Conservation (phyloP, 64 coral and sea anemone genomes). For the Astreopora myriophthalma region DNA sequence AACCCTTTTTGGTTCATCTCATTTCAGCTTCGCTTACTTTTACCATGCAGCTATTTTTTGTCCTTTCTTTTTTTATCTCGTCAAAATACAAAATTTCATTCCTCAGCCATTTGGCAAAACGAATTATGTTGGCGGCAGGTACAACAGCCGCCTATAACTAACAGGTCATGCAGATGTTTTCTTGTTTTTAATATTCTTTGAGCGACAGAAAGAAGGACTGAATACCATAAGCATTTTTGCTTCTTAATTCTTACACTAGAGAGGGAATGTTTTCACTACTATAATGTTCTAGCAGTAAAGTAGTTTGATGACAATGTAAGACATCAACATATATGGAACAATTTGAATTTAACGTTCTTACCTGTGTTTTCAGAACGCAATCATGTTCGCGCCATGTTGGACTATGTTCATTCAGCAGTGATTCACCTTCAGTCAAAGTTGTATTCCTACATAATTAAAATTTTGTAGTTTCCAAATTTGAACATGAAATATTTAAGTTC, state of each 20-base stretch:
- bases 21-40: no score
- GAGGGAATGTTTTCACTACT: no score
- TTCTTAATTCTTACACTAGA: background rate
- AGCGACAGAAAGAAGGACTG: no score
- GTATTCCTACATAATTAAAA: conserved; percentile 83
- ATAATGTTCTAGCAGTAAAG: no score
- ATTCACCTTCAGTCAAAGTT: background rate
- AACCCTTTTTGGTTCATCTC: no score
- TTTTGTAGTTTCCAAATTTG: conserved; percentile 71
- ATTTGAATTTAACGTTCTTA: background rate
- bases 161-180: no score
- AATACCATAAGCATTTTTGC: no score
- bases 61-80: background rate
- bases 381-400: background rate
- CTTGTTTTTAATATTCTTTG: no score
- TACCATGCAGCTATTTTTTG: background rate
- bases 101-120: background rate
- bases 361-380: background rate
- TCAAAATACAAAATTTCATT: background rate
- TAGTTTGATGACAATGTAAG: no score
- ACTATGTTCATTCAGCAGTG: conserved; percentile 5
- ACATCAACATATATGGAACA: background rate
- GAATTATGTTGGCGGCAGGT: no score
- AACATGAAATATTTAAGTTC: conserved; percentile 80
- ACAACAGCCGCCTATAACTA: no score